phyloP scores from a whole-genome alignment of 2,113 vertebrate genomes.

The Cynopterus brachyotis region DNA sequence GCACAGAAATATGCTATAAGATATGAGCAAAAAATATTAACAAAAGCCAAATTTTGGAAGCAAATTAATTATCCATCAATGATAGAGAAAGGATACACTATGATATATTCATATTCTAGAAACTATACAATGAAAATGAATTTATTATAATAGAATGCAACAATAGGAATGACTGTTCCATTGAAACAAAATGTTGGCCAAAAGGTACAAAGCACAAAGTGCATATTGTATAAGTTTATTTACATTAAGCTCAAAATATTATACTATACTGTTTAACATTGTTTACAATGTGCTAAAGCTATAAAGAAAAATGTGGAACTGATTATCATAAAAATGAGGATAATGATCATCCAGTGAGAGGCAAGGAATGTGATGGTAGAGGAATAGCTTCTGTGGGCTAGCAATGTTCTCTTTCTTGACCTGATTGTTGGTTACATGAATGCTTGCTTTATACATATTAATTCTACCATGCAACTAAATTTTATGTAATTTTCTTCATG shows the following conservation, averaged over 20 bases:
- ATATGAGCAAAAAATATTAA: neutral
- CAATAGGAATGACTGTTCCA: neutral
- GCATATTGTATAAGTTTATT: neutral
- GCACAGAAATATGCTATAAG: neutral
- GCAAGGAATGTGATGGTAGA: no score
- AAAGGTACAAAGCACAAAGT: neutral
- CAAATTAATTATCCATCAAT: neutral
- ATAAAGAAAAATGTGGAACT: neutral
- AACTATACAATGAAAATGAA: neutral
- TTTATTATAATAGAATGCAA: neutral
- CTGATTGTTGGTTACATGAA: neutral
- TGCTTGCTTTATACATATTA: neutral
- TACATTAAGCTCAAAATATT: neutral
- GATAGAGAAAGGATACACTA: neutral
- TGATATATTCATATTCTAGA: neutral
- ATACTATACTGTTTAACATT: neutral
- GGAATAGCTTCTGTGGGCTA: neutral
- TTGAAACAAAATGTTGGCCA: neutral
- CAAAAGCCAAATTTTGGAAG: neutral
- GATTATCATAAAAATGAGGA: neutral
- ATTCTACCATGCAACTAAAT: neutral
- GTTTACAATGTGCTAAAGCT: neutral
- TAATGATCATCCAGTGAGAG: neutral
- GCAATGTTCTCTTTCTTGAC: neutral
- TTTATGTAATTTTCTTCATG: neutral